Base-by-base conservation (phyloP, 1,140 invertebrate species). In the Cecropterus lyciades region DNA sequence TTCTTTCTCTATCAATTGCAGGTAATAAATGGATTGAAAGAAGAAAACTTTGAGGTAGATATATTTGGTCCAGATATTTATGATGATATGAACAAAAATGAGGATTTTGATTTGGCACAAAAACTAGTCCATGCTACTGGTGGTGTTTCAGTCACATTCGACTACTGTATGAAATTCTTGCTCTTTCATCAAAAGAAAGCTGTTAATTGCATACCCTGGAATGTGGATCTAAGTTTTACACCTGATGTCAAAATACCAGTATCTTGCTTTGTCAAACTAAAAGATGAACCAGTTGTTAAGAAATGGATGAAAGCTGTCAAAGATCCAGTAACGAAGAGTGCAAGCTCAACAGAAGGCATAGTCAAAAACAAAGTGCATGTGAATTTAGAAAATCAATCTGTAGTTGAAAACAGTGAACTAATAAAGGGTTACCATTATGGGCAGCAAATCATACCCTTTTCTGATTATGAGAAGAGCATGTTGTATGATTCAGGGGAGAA, bases 241-340 rank as follows among this genome's bases (percentile, higher is more conserved):
- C 82, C 88, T 27, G 83, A 89, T 69, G 85, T 92, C 13, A 87
- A 84, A 70, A 92, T 93, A 75, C 92, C 92, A 27, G 77, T 93
- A 1, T 87, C 89, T n/a, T 63, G 77, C 33, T 92, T 81, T 52
- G 78, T 85, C 24, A 89, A 79, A 75, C 69, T 88, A 8, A 87
- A 85, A 73, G 85, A 89, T 77, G 83, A 90, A 65, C 76, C 84
- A 64, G 69, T 82, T 49, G 65, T 88, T 0, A 84, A 87, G 43
- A 76, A 73, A 15, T 92, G 89, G 89, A 68, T 67, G 15, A 85
- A 78, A 65, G 69, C 72, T 15, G 72, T 89, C 8, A 86, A 73
- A 70, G 80, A 92, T 73, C 83, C 86, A n/a, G 69, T 86, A 0
- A 83, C 83, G 46, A 65, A 68, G 8, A 73, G 73, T 48, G 73